A percentile compares a stretch with the other conserved stretches of the same genome.
These are phyloP conservation scores for Megaceryle alcyon DNA, from an alignment of 2,797 vertebrate genomes.

Conservation along the genomic window DNA sequence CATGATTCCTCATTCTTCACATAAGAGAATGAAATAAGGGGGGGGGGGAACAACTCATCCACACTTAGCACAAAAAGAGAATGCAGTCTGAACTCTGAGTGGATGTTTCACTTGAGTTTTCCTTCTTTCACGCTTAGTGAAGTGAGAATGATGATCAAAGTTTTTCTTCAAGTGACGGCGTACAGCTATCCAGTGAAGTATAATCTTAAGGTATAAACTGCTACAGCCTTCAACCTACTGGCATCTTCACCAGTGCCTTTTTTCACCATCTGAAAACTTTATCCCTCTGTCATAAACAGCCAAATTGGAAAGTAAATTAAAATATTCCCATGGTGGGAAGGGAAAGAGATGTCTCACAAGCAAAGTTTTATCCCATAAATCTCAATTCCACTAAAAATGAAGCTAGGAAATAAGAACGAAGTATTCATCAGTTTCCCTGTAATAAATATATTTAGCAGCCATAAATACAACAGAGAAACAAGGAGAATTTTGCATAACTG, in stretches of 20 bases:
- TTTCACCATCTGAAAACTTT: not conserved
- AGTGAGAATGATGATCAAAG: not conserved
- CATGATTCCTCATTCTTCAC: not conserved
- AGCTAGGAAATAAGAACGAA: not conserved
- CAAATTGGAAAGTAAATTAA: not conserved
- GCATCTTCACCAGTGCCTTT: not conserved
- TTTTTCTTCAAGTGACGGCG: not conserved
- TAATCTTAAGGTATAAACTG: not conserved
- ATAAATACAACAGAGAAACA: not conserved
- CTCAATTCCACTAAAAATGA: not conserved
- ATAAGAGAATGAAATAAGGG: not conserved
- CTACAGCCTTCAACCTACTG: not conserved
- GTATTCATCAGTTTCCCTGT: not conserved
- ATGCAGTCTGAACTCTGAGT: not conserved
- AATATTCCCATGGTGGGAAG: not conserved
- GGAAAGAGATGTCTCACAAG: not conserved
- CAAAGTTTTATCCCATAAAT: not conserved
- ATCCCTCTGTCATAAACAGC: not conserved
- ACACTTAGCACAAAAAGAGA: not conserved
- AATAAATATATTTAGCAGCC: not conserved
- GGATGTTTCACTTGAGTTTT: not conserved
- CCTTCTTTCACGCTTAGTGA: not conserved
- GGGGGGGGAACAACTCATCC: not conserved
- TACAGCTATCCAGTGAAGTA: not conserved
- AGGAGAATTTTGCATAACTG: not conserved